phyloP scores from a whole-genome alignment of 2,113 vertebrate genomes.

The Lates calcarifer region DNA sequence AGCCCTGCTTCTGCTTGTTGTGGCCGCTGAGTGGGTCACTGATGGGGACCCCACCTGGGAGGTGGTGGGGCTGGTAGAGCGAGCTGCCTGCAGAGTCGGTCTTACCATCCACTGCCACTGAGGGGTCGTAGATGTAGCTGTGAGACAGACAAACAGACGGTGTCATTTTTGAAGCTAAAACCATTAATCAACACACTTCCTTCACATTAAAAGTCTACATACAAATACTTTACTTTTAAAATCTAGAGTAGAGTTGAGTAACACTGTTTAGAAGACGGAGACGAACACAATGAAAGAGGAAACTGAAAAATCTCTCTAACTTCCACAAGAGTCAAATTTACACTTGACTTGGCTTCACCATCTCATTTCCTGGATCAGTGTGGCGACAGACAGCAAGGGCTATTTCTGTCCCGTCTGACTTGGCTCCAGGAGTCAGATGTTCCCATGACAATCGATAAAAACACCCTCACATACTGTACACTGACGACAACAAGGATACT shows the following conservation, averaged over 20 bases:
- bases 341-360: not conserved
- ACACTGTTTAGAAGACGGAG: too few relatives aligned
- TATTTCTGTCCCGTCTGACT: slow-evolving; percentile 45
- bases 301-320: not conserved
- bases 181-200: too few relatives aligned
- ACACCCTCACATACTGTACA: slow-evolving; percentile 4
- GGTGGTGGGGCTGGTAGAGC: slow-evolving; percentile 75
- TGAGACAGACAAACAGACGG: slow-evolving; percentile 2
- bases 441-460: slow-evolving; percentile 36
- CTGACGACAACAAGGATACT: slow-evolving; percentile 12
- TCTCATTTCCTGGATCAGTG: slow-evolving; percentile 17
- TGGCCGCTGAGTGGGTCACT: not conserved
- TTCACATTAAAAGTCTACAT: too few relatives aligned
- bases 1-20: slow-evolving; percentile 79
- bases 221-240: too few relatives aligned
- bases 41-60: slow-evolving; percentile 22
- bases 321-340: not conserved
- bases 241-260: too few relatives aligned
- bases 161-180: slow-evolving; percentile 1
- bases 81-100: slow-evolving; percentile 70
- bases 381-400: slow-evolving; percentile 17
- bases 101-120: slow-evolving; percentile 76
- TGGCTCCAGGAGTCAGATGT: slow-evolving; percentile 50
- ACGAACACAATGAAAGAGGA: slow-evolving; percentile 3
- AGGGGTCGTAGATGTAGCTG: slow-evolving; percentile 85